These are phyloP conservation scores for Blera fallax DNA, from an alignment of 2,888 invertebrate species.

Conservation along the genomic window DNA sequence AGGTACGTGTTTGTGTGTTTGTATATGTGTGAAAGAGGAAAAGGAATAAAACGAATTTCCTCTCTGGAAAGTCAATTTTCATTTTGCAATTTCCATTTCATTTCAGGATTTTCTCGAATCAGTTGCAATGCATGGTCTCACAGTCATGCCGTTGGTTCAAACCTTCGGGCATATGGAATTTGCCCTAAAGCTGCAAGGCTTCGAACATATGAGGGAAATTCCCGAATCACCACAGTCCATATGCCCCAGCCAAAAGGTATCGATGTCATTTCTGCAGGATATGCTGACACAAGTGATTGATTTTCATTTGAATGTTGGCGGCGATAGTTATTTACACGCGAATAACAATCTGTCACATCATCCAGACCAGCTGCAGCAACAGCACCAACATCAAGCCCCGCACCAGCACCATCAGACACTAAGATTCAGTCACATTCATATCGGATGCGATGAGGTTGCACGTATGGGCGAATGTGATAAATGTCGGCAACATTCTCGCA, in stretches of 20 bases:
- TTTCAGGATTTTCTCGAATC: constrained; percentile 83
- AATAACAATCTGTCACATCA: constrained; percentile 60
- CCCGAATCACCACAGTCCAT: constrained; percentile 87
- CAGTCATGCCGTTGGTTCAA: constrained; percentile 89
- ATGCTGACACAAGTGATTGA: constrained; percentile 87
- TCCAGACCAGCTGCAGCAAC: constrained; percentile 38
- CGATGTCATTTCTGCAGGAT: constrained; percentile 85
- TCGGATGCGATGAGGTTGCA: constrained; percentile 89
- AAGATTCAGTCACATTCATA: constrained; percentile 84
- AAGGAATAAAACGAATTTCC: not conserved
- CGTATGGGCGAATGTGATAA: constrained; percentile 87
- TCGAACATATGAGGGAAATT: constrained; percentile 86
- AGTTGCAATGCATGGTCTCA: constrained; percentile 84
- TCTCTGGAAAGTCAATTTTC: not conserved
- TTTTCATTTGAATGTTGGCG: constrained; percentile 77
- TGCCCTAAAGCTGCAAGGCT: constrained; percentile 86
- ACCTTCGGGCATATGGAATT: constrained; percentile 91
- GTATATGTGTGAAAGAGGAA: not conserved
- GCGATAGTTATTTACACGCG: constrained; percentile 43
- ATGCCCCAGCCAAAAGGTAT: constrained; percentile 86
- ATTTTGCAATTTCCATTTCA: constrained; percentile 1
- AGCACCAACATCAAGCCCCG: constrained; percentile 40
- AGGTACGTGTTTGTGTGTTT: constrained; percentile 79
- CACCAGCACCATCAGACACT: constrained; percentile 74
- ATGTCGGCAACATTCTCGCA: constrained; percentile 82